Base-by-base conservation (phyloP, 2,797 vertebrate genomes). In the Diplodus sargus region DNA sequence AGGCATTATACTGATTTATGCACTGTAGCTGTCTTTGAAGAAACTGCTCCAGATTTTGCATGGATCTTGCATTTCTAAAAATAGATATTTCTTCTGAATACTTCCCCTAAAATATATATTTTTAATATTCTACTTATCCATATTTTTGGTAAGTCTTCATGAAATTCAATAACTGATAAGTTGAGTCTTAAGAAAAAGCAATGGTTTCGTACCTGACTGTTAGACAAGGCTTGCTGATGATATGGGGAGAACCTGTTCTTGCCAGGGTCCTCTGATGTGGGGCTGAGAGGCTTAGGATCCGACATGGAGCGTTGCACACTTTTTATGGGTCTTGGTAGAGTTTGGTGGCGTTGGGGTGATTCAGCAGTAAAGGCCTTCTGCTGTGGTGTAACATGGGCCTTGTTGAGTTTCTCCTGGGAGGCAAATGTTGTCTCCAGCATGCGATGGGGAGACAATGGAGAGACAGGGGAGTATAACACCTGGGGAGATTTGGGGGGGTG, bases 221-320 rank as follows among this genome's bases (percentile, higher is more conserved):
- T 95, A 59, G 97, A 95, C 64, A 97, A 90, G 90, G 96, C 94
- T 18, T 98, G 96, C 84, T 97, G 97, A 92, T 98, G 97, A 91
- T 98, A 98, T 82, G 98, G 95, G 66, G 97, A 97, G 92, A 99
- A 98, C 81, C 97, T 97, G 92, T 96, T 96, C 94, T 98, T 99
- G 82, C 94, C 74, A 0, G 97, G 95, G 75, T 99, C 98, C 74
- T 99, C 98, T 8, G 97, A 97, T 0, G 98, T 99, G 80, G 99
- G 99, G 91, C 99, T 99, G 91, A 99, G 97, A 89, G 99, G 98
- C 85, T 99, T 99, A 60, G 99, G 99, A 90, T 99, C 99, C 0
- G 99, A 99, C 95, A 99, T 95, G 76, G 99, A 99, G 75, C 99
- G 96, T 86, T 99, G 99, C 87, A 99, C 96, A 94, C 96, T 99